Percentiles rank a stretch among this genome's conserved stretches.
Conservation (phyloP, 2,113 vertebrate species). For the Anguilla rostrata region DNA sequence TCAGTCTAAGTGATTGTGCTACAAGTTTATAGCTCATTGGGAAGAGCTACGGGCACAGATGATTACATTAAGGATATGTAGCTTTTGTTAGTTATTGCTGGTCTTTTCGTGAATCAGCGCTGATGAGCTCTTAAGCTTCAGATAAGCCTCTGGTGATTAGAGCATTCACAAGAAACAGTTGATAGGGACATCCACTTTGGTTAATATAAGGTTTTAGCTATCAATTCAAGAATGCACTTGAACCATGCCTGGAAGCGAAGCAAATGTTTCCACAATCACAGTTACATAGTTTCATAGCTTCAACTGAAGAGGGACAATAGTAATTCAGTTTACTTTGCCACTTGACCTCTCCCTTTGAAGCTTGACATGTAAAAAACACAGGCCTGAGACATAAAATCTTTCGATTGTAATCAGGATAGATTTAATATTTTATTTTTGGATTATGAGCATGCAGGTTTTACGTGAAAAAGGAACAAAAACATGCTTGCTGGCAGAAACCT, state of each 20-base stretch:
- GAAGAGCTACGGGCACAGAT: background rate
- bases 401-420: background rate
- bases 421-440: background rate
- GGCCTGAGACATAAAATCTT: background rate
- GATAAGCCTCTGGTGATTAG: constrained; percentile 45
- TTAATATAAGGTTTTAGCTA: constrained; percentile 15
- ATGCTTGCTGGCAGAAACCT: too few relatives aligned
- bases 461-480: background rate
- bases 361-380: background rate
- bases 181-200: constrained; percentile 28
- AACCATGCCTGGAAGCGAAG: background rate
- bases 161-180: constrained; percentile 41
- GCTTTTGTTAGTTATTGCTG: constrained; percentile 25
- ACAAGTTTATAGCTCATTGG: background rate
- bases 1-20: constrained; percentile 3
- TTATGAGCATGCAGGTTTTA: background rate
- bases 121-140: constrained; percentile 37
- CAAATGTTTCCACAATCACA: constrained; percentile 1
- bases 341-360: background rate
- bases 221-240: background rate
- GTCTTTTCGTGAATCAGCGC: constrained; percentile 34
- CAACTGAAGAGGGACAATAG: constrained; percentile 3
- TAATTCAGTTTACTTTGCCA: constrained; percentile 1
- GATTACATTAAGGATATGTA: constrained; percentile 1
- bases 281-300: background rate